These are phyloP conservation scores for Drosophila acutilabella DNA, from an alignment of 2,888 invertebrate species.

Conservation along the genomic window DNA sequence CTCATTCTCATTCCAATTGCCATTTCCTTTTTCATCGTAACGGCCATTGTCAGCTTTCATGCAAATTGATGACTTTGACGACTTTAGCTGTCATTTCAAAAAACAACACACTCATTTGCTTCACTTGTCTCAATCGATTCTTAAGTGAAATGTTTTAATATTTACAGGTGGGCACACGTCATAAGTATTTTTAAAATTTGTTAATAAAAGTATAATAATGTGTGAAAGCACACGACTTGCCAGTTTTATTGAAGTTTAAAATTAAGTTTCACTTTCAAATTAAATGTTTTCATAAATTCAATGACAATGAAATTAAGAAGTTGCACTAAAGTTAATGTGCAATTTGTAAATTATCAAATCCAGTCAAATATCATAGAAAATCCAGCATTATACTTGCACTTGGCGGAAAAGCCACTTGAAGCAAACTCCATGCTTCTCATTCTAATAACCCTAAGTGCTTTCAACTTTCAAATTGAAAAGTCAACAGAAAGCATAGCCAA, in stretches of 20 bases:
- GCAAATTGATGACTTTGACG: constrained; percentile 63
- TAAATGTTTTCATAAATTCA: constrained; percentile 1
- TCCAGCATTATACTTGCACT: constrained; percentile 28
- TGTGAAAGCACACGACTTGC: too few species aligned
- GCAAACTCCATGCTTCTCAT: constrained; percentile 61
- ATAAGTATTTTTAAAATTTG: too few species aligned
- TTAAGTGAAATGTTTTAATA: neutral
- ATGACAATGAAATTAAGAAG: neutral
- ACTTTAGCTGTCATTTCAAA: constrained; percentile 43
- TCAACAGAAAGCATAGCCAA: constrained; percentile 79
- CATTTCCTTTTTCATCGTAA: neutral
- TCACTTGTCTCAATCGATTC: neutral
- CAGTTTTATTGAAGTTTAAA: too few species aligned
- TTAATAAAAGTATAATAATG: too few species aligned
- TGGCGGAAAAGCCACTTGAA: constrained; percentile 60
- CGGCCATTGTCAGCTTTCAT: constrained; percentile 16
- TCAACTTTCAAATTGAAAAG: constrained; percentile 82
- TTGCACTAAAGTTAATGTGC: neutral
- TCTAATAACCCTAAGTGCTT: constrained; percentile 82
- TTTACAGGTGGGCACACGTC: too few species aligned
- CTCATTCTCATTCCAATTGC: neutral
- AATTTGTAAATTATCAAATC: constrained; percentile 43
- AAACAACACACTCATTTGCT: neutral
- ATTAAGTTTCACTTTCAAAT: constrained; percentile 1
- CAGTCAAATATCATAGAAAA: constrained; percentile 39